phyloP scores from a whole-genome alignment of 2,888 invertebrate genomes.

The Stegophylla sp. region DNA sequence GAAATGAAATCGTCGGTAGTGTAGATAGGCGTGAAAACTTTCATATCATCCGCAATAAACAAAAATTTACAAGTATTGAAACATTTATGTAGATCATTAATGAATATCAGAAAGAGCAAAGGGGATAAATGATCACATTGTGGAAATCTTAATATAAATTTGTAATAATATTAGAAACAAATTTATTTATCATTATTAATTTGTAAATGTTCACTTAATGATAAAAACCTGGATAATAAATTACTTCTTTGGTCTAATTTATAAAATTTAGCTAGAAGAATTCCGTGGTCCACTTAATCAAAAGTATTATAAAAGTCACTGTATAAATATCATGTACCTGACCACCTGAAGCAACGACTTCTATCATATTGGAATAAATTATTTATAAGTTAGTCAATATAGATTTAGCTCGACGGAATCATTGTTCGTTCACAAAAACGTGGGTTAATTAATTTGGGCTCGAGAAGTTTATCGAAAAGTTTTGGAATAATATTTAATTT shows the following conservation, averaged over 20 bases:
- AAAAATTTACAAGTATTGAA: background rate
- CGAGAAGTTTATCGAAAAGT: background rate
- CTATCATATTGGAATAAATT: background rate
- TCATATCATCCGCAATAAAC: background rate
- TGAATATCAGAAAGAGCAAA: background rate
- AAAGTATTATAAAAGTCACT: background rate
- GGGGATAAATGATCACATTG: background rate
- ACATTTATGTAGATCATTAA: background rate
- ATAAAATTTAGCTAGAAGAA: background rate
- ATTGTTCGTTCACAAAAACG: background rate
- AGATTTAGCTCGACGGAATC: background rate
- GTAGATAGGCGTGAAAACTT: background rate
- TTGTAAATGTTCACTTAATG: background rate
- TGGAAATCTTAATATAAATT: background rate
- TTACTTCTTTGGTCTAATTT: background rate
- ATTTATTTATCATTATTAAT: background rate
- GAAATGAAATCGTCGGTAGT: background rate
- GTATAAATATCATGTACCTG: background rate
- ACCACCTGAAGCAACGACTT: background rate
- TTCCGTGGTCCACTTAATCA: background rate
- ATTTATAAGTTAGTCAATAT: background rate
- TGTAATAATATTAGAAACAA: background rate
- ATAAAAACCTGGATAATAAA: background rate
- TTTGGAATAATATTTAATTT: too few relatives aligned
- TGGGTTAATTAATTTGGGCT: slow-evolving; percentile 7